Evolutionary conservation across 2,888 invertebrate genomes (phyloP).

Genomic region (Labia minor): DNA sequence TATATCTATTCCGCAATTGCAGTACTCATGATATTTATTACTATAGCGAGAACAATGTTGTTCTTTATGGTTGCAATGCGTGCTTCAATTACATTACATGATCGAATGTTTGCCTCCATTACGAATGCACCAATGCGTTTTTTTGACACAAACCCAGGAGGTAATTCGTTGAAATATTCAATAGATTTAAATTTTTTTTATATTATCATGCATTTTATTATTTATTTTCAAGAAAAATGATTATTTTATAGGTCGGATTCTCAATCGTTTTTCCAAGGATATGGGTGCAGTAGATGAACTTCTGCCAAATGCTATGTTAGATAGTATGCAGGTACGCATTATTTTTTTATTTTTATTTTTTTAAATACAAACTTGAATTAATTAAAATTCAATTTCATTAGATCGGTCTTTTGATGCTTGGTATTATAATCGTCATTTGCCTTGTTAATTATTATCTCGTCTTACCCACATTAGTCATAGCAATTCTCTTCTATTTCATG

Average conservation of each 20-base stretch:
- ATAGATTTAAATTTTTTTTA: no score
- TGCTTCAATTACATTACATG: conserved; percentile 63
- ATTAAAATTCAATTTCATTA: neutral
- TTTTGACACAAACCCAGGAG: conserved; percentile 74
- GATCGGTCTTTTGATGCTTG: conserved; percentile 29
- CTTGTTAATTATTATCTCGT: conserved; percentile 63
- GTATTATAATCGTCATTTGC: conserved; percentile 43
- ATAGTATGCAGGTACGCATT: conserved; percentile 22
- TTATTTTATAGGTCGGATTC: conserved; percentile 50
- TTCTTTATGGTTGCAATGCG: conserved; percentile 65
- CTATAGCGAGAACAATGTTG: conserved; percentile 16
- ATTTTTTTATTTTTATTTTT: neutral
- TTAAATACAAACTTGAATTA: no score
- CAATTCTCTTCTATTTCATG: conserved; percentile 60
- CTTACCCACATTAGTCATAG: conserved; percentile 58
- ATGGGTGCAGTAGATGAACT: conserved; percentile 49
- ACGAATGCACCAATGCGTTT: conserved; percentile 67
- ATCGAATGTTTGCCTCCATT: conserved; percentile 64
- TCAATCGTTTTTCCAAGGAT: conserved; percentile 85
- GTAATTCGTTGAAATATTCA: conserved; percentile 38
- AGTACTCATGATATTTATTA: conserved; percentile 37
- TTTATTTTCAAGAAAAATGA: neutral
- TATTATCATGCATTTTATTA: neutral
- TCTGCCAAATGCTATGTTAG: conserved; percentile 30
- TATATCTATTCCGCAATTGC: conserved; percentile 40